Conservation (phyloP, 1,140 invertebrate species). For the Bicyclus anynana region DNA sequence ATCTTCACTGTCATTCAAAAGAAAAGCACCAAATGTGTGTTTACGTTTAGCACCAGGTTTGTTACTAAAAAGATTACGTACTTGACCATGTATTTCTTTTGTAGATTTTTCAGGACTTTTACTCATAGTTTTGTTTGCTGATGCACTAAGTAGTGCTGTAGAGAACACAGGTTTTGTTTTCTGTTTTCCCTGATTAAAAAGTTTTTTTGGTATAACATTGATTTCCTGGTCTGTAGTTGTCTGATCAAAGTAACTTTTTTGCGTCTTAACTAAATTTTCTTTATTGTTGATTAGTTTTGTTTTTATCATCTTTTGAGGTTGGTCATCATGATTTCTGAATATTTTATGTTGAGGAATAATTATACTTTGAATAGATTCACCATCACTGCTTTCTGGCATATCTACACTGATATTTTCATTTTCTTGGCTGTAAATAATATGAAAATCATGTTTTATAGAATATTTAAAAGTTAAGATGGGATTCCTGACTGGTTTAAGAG, state of each 20-base stretch:
- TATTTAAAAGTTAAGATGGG: too few species aligned
- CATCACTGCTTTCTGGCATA: conserved; percentile 62
- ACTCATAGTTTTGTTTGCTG: conserved; percentile 51
- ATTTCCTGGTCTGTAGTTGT: conserved; percentile 37
- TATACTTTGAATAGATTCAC: conserved; percentile 63
- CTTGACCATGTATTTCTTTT: conserved; percentile 34
- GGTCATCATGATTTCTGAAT: conserved; percentile 50
- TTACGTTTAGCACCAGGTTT: conserved; percentile 46
- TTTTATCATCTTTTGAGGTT: conserved; percentile 40
- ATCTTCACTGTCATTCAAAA: conserved; percentile 62
- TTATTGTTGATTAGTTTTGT: conserved; percentile 38
- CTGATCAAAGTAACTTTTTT: conserved; percentile 34
- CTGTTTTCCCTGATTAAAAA: conserved; percentile 39
- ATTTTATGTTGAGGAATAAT: conserved; percentile 55
- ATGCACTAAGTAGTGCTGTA: conserved; percentile 45
- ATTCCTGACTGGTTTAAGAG: too few species aligned
- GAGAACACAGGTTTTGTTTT: conserved; percentile 50
- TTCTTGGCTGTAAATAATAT: conserved; percentile 54
- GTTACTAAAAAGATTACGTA: conserved; percentile 55
- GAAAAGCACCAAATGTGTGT: conserved; percentile 60
- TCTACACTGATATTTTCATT: conserved; percentile 50
- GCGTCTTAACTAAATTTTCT: conserved; percentile 37
- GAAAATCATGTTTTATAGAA: too few species aligned
- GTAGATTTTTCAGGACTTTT: conserved; percentile 43
- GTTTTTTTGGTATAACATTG: conserved; percentile 41